Conservation (phyloP, 1,140 invertebrate species). For the Ceratina calcarata region DNA sequence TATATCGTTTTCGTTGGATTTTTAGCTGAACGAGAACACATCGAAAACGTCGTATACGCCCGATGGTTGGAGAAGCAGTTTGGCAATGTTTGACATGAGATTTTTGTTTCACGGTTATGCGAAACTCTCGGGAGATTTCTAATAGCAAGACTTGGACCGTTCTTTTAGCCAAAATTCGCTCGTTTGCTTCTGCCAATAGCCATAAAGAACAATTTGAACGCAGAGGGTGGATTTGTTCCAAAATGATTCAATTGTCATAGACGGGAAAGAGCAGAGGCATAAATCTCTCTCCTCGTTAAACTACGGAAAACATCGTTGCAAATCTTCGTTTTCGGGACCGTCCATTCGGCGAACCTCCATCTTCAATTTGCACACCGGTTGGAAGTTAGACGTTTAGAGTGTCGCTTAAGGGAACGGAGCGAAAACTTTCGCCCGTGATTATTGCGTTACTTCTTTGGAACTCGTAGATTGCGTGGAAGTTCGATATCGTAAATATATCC, state of each 20-base stretch:
- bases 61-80: not conserved
- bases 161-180: constrained; percentile 1
- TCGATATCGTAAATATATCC: constrained; percentile 14
- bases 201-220: not conserved
- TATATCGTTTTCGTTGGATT: no score
- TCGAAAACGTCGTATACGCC: not conserved
- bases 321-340: not conserved
- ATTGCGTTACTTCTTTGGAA: constrained; percentile 10
- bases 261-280: no score
- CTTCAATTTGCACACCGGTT: not conserved
- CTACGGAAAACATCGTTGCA: constrained; percentile 6
- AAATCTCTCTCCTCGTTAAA: not conserved
- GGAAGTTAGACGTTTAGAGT: not conserved
- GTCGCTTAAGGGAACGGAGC: not conserved
- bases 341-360: not conserved
- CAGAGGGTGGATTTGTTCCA: constrained; percentile 1
- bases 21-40: no score
- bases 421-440: constrained; percentile 9
- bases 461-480: not conserved
- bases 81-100: not conserved
- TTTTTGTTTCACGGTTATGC: not conserved
- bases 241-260: constrained; percentile 19
- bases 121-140: not conserved
- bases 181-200: not conserved
- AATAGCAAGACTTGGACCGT: not conserved